Evolutionary conservation across 2,797 vertebrate genomes (phyloP), one percentile per base, ranked within the genome.

Genomic region (Enoplosus armatus): DNA sequence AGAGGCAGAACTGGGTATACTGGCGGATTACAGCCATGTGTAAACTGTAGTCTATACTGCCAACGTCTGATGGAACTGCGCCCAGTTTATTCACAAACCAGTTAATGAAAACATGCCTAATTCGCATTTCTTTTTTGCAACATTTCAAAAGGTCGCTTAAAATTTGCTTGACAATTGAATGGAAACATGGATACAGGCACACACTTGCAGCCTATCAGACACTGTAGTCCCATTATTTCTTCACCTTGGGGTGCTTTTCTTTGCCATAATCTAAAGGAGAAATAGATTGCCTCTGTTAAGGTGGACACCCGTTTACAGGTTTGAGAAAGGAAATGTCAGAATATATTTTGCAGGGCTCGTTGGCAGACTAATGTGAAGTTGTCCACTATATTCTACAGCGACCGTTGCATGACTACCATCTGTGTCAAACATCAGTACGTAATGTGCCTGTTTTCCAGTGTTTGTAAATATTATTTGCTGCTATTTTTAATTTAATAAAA

Each of bases 221-320:
- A 35, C 58, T 72, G 29, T 54, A 53, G 14, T 48, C 14, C 16
- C 43, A 48, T 76, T 72, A 63, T 54, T 73, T 70, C 45, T 47
- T 79, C 35, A 67, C 70, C 67, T 76, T 43, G 60, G n/a, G 53
- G 11, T 66, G 35, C 45, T 77, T 88, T 80, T 62, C 22, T 67
- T 60, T 45, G 24, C 24, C 37, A 41, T 72, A 48, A 79, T 61
- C 18, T 73, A 26, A 79, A 78, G 20, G 20, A 71, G 24, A 63
- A 68, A 87, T 54, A 18, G 53, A 75, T 72, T 31, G 48, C 14
- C 6, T 27, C 51, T 41, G 48, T 60, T 43, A 18, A 31, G 4
- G n/a, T 27, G 54, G 45, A 53, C 26, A 11, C 18, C 12, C 45
- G 60, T 69, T 75, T 31, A 27, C 22, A 59, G 11, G 31, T 72